Conservation (phyloP, 1,140 invertebrate genomes). For the Musca vetustissima region DNA sequence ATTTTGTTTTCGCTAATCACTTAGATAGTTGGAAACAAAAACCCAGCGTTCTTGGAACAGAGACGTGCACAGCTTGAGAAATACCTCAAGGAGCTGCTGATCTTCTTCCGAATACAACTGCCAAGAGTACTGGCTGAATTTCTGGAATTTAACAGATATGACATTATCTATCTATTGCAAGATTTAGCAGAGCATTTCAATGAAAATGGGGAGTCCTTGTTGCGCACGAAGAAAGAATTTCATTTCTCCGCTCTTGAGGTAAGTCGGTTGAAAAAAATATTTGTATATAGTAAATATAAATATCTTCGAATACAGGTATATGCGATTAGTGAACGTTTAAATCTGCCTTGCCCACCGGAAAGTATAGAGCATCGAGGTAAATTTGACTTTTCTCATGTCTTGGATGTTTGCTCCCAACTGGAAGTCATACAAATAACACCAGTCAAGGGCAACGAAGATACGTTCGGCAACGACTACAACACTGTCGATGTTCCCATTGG, state of each 20-base stretch:
- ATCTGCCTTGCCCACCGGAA: slow-evolving; percentile 77
- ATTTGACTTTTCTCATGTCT: slow-evolving; percentile 84
- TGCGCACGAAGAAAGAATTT: slow-evolving; percentile 63
- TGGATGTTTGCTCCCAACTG: slow-evolving; percentile 84
- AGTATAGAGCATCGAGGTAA: slow-evolving; percentile 62
- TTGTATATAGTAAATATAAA: neutral
- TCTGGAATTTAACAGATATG: slow-evolving; percentile 79
- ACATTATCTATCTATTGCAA: slow-evolving; percentile 79
- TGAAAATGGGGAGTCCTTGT: slow-evolving; percentile 67
- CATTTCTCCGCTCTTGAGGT: slow-evolving; percentile 76
- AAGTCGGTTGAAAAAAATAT: slow-evolving; percentile 32
- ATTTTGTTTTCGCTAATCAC: neutral
- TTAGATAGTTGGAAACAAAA: slow-evolving; percentile 69
- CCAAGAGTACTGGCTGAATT: slow-evolving; percentile 76
- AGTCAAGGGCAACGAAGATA: slow-evolving; percentile 66
- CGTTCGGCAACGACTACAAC: slow-evolving; percentile 47
- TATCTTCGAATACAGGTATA: slow-evolving; percentile 65
- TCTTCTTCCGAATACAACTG: slow-evolving; percentile 64
- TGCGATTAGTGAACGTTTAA: slow-evolving; percentile 84
- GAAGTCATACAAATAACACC: slow-evolving; percentile 59
- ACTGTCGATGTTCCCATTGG: slow-evolving; percentile 58
- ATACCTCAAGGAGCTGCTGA: slow-evolving; percentile 78
- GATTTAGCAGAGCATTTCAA: slow-evolving; percentile 73
- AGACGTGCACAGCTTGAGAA: slow-evolving; percentile 75
- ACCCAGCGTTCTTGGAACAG: slow-evolving; percentile 82